Evolutionary conservation across 2,888 invertebrate species (phyloP).

Genomic region (Eueremaeus valkanovi): DNA sequence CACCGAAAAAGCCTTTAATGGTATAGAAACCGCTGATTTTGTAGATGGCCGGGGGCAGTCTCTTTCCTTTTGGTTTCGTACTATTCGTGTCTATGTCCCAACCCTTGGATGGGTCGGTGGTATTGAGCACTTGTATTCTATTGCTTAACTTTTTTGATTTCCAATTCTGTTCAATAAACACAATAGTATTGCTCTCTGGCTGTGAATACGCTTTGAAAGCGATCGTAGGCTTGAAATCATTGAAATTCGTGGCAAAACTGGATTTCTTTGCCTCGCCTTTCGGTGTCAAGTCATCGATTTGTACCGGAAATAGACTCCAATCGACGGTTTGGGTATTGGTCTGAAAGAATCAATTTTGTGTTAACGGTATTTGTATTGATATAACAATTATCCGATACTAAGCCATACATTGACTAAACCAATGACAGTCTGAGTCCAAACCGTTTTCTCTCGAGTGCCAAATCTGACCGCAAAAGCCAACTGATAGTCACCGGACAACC

Average conservation of each 20-base stretch:
- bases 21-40: background rate
- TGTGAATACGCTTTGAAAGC: background rate
- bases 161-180: background rate
- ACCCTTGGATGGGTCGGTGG: background rate
- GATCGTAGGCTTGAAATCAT: background rate
- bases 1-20: background rate
- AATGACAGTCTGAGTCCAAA: background rate
- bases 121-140: background rate
- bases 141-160: background rate
- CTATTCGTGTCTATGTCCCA: too few relatives aligned
- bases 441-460: background rate
- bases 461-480: background rate
- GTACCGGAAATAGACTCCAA: background rate
- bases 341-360: background rate
- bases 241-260: background rate
- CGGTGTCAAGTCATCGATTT: background rate
- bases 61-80: too few relatives aligned
- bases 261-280: background rate
- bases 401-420: background rate
- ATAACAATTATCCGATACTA: background rate
- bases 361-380: background rate
- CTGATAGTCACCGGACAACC: background rate
- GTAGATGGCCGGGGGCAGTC: background rate
- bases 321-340: background rate
- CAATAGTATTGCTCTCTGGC: background rate